A percentile compares a stretch with the other conserved stretches of the same genome.
Conservation (phyloP, 2,888 invertebrate species). For the Drosophila cyrtoloma region DNA sequence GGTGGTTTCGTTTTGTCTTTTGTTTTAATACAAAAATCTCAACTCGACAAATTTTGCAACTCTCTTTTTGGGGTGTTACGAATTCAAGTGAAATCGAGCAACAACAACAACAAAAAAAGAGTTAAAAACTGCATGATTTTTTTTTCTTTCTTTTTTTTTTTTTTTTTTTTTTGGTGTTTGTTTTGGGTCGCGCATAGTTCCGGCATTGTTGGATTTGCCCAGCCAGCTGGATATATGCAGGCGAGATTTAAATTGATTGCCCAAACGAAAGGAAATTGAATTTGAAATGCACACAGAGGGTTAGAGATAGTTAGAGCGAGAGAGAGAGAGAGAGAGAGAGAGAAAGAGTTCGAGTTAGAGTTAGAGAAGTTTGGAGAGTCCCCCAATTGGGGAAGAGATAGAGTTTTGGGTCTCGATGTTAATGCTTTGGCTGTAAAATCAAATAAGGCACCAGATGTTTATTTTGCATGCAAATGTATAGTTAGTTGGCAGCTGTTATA, state of each 20-base stretch:
- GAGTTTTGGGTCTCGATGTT: background rate
- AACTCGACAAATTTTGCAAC: constrained; percentile 65
- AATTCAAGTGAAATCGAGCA: constrained; percentile 76
- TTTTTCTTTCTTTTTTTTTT: constrained; percentile 13
- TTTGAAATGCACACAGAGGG: constrained; percentile 51
- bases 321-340: background rate
- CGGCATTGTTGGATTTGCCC: constrained; percentile 68
- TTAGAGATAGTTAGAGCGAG: background rate
- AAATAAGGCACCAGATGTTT: background rate
- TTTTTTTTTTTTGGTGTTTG: constrained; percentile 43
- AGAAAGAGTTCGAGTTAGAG: background rate
- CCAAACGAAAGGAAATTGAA: constrained; percentile 76
- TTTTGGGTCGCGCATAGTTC: constrained; percentile 65
- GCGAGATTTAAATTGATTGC: constrained; percentile 73
- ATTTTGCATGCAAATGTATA: background rate
- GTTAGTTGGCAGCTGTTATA: background rate
- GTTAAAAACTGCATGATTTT: constrained; percentile 74
- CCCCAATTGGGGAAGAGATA: background rate
- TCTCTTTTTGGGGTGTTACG: constrained; percentile 71
- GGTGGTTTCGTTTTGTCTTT: constrained; percentile 76
- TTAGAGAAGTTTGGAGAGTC: background rate
- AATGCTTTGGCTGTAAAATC: background rate
- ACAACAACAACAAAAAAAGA: constrained; percentile 35
- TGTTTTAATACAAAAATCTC: constrained; percentile 62
- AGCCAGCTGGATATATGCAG: constrained; percentile 51